phyloP scores from a whole-genome alignment of 2,113 vertebrate species.

The Columbina picui region DNA sequence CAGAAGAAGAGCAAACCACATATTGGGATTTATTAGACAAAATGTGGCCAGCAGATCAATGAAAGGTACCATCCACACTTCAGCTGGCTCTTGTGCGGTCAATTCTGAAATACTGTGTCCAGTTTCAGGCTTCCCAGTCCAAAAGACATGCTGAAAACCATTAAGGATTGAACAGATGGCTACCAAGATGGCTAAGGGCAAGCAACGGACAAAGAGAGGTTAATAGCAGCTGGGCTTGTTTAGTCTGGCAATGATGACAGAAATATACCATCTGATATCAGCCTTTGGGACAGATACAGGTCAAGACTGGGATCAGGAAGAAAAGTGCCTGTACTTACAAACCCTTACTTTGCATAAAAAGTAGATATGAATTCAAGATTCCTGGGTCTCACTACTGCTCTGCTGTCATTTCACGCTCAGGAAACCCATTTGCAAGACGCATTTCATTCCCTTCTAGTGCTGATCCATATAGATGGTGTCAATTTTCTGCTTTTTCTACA shows the following conservation, averaged over 20 bases:
- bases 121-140: neutral
- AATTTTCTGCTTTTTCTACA: neutral
- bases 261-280: neutral
- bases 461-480: neutral
- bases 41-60: neutral
- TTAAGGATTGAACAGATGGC: neutral
- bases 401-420: neutral
- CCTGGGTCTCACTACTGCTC: neutral
- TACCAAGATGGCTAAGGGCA: neutral
- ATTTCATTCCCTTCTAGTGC: neutral
- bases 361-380: neutral
- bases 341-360: neutral
- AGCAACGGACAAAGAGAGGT: neutral
- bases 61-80: neutral
- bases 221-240: neutral
- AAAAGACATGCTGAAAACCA: neutral
- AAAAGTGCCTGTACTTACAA: neutral
- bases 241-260: neutral
- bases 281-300: neutral
- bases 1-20: neutral
- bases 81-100: fast-evolving
- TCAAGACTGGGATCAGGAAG: neutral
- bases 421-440: neutral
- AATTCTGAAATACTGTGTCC: neutral
- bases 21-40: neutral